phyloP scores from a whole-genome alignment of 2,797 vertebrate species.

The Lophius americanus region DNA sequence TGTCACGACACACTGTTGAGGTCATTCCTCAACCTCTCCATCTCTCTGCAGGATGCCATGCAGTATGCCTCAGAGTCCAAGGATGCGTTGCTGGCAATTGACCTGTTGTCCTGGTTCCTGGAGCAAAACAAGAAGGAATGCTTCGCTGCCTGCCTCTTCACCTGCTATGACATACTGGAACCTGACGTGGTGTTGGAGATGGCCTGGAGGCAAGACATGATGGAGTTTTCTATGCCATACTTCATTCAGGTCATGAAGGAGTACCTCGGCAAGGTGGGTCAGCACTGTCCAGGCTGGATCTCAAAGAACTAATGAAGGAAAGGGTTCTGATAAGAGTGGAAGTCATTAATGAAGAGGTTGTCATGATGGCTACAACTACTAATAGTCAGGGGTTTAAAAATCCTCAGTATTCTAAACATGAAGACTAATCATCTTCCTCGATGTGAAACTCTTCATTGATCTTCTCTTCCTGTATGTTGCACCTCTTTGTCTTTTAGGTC shows the following conservation, averaged over 20 bases:
- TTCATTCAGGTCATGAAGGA: conserved; percentile 99
- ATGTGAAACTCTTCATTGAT: not conserved
- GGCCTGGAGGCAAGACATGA: conserved; percentile 99
- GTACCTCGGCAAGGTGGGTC: conserved; percentile 95
- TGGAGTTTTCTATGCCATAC: conserved; percentile 99
- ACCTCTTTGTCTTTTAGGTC: conserved; percentile 94
- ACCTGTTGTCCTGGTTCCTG: conserved; percentile 96
- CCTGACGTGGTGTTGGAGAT: conserved; percentile 98
- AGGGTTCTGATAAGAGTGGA: not conserved
- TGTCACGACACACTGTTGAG: not conserved
- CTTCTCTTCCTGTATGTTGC: conserved; percentile 64
- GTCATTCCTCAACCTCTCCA: conserved; percentile 8
- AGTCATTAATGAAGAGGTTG: too few relatives aligned
- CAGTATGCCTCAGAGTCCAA: conserved; percentile 83
- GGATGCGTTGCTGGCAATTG: conserved; percentile 89
- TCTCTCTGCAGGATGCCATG: conserved; percentile 79
- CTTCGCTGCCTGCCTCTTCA: conserved; percentile 98
- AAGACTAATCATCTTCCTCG: too few relatives aligned
- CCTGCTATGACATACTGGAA: conserved; percentile 97
- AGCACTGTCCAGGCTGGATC: conserved; percentile 46
- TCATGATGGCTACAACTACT: too few relatives aligned
- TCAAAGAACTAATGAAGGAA: not conserved
- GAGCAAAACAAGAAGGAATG: conserved; percentile 95
- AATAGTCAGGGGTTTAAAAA: too few relatives aligned
- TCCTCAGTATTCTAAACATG: too few relatives aligned